Evolutionary conservation across 2,888 invertebrate species (phyloP).

Genomic region (Nomada flava): DNA sequence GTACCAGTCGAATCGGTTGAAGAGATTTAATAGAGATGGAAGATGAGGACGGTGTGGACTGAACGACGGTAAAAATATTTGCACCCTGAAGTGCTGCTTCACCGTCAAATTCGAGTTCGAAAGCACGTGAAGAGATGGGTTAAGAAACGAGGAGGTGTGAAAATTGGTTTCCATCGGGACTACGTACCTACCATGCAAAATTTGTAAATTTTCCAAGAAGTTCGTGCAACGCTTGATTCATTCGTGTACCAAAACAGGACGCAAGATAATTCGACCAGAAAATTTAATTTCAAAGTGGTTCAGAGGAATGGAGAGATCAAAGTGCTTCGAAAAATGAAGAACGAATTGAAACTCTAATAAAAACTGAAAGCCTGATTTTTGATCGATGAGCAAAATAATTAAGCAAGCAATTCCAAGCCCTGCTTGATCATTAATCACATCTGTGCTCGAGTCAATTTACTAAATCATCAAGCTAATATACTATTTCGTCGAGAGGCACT

Average conservation of each 20-base stretch:
- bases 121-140: background rate
- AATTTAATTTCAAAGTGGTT: slow-evolving; percentile 30
- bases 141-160: background rate
- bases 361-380: background rate
- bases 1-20: background rate
- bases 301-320: background rate
- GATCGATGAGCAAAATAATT: no score
- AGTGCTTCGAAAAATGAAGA: background rate
- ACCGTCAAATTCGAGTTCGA: no score
- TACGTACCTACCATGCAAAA: background rate
- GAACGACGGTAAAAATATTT: background rate
- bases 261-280: slow-evolving; percentile 29
- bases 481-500: background rate
- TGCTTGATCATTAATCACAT: no score
- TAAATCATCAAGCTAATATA: background rate
- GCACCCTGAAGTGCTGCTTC: background rate
- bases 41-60: background rate
- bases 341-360: background rate
- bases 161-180: slow-evolving; percentile 4
- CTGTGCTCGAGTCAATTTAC: background rate
- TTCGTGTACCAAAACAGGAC: background rate
- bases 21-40: background rate
- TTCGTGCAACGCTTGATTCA: background rate
- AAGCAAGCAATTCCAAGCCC: no score
- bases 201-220: slow-evolving; percentile 9